Conservation (phyloP, 2,888 invertebrate species). For the Eulithis testata region DNA sequence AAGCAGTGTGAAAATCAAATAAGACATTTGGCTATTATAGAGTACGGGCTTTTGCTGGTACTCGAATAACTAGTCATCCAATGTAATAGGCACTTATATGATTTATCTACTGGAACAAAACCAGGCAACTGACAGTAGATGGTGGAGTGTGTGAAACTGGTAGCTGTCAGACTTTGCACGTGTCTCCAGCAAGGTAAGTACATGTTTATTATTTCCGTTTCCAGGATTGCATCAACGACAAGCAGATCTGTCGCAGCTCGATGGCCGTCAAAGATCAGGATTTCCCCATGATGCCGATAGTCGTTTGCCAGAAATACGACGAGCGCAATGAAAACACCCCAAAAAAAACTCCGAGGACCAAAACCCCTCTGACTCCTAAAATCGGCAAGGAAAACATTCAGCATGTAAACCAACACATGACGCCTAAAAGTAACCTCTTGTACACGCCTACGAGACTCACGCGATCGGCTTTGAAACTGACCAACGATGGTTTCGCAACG, state of each 20-base stretch:
- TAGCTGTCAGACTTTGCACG: no score
- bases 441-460: slow-evolving; percentile 72
- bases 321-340: slow-evolving; percentile 53
- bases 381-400: slow-evolving; percentile 72
- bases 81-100: no score
- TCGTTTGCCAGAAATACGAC: slow-evolving; percentile 50
- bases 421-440: slow-evolving; percentile 64
- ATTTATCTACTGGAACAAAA: no score
- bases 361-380: slow-evolving; percentile 67
- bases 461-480: slow-evolving; percentile 69
- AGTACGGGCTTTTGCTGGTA: no score
- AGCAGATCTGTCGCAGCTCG: slow-evolving; percentile 82
- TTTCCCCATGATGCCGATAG: slow-evolving; percentile 41
- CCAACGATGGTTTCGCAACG: slow-evolving; percentile 72
- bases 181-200: no score
- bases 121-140: no score
- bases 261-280: slow-evolving; percentile 61
- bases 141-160: no score
- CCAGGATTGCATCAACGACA: slow-evolving; percentile 79
- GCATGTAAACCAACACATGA: slow-evolving; percentile 49
- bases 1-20: no score
- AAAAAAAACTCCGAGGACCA: slow-evolving; percentile 63
- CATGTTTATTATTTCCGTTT: slow-evolving; percentile 44
- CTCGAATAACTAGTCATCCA: no score
- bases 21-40: no score